These are phyloP conservation scores for Otolemur crassicaudatus DNA, from an alignment of 2,797 vertebrate genomes.

Conservation along the genomic window DNA sequence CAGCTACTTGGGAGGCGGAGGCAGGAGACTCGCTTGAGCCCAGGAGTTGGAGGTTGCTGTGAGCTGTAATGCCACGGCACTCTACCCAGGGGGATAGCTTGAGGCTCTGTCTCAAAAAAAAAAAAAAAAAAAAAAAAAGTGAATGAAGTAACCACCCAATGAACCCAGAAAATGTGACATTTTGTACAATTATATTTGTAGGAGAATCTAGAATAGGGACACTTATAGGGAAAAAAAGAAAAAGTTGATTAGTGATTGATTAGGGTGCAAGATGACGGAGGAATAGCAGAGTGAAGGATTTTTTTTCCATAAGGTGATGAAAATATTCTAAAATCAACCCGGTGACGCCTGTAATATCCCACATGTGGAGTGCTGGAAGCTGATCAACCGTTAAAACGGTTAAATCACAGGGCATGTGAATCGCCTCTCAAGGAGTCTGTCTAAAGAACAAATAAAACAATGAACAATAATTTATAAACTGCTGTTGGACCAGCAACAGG, in stretches of 20 bases:
- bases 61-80: too few species aligned
- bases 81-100: too few species aligned
- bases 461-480: accelerated
- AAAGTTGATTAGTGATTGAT: not conserved
- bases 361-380: too few species aligned
- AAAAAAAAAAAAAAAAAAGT: too few species aligned
- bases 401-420: accelerated
- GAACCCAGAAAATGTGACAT: not conserved
- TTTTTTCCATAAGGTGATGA: not conserved
- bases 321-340: accelerated
- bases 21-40: too few species aligned
- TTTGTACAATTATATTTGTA: too few species aligned
- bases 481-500: accelerated
- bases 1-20: too few species aligned
- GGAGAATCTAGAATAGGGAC: not conserved
- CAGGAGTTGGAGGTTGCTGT: too few species aligned
- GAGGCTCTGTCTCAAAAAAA: too few species aligned
- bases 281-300: accelerated
- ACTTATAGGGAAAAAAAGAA: not conserved
- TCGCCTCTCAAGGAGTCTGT: accelerated
- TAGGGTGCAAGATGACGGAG: not conserved
- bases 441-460: not conserved
- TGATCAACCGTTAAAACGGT: too few species aligned
- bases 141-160: not conserved
- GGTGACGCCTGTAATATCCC: accelerated